Base-by-base conservation (phyloP, 2,888 invertebrate genomes). In the Drosophila testacea region DNA sequence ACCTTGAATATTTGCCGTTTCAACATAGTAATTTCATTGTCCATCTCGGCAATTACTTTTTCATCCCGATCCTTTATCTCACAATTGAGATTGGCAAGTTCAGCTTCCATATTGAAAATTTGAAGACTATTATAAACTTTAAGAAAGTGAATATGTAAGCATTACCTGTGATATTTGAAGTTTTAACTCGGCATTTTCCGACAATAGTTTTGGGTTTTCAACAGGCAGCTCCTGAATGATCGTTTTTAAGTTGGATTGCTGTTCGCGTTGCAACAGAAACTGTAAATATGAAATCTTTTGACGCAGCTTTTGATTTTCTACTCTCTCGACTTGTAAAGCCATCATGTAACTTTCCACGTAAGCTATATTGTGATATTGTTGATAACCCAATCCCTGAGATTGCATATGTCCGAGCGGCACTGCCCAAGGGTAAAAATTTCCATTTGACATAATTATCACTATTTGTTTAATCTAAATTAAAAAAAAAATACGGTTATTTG, bases 91-190 rank as follows among this genome's bases (percentile, higher is more conserved):
- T 39, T 10, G 7, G 1, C 4, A 0, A 50, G 22, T 6, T 42
- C 28, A 4, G 28, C 32, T 13, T 51, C 4, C 9, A 75, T 16
- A 75, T 75, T 5, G 1, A 44, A 47, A 9, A 51, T 10, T 27
- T 6, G 0, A 0, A 5, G 9, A n/a, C n/a, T 22, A 48, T 27
- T 10, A 34, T n/a, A 38, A 11, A 4, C 1, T 6, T 10, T 0
- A 0, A 11, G 0, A 22, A 27, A 11, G 2, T 4, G 4, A 6
- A 4, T 30, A 13, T 4, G 27, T 30, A 10, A 5, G 4, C 0
- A 0, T 38, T 50, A 74, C 73, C 56, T 34, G 13, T 4, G 5
- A 4, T 3, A 10, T 9, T 36, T 65, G 10, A 1, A 22, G 6
- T 7, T 36, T 22, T 9, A 63, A 6, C 2, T 22, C 3, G 2